Base-by-base conservation (phyloP, 2,113 vertebrate genomes). In the Conger conger region DNA sequence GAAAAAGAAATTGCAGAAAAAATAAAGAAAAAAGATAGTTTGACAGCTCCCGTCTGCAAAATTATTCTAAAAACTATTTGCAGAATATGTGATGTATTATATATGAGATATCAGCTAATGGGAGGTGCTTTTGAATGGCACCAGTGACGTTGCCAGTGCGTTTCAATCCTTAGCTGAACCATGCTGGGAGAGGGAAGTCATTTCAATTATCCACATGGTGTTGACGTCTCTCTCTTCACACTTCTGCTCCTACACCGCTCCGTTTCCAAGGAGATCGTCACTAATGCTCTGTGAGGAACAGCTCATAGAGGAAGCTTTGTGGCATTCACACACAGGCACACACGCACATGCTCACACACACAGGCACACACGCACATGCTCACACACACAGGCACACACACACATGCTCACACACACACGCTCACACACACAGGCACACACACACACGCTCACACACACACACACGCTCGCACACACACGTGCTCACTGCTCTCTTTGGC, bases 141-240 rank as follows among this genome's bases (percentile, higher is more conserved):
- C 33, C 68, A 73, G 68, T 73, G 68, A 73, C 13, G 68, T n/a
- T 73, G 68, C 68, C 68, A 73, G 68, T 33, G 68, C 33, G 68
- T 73, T 73, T 73, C 30, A 73, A 73, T 73, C 68, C 27, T 73
- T 73, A 73, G 23, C 68, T 33, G n/a, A 73, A 73, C n/a, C n/a
- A 13, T 33, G n/a, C 68, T 73, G 68, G 68, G 68, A 73, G 68
- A 33, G 68, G n/a, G 27, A 73, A 73, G 68, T 73, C 68, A 73
- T 73, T 73, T 23, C n/a, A 33, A 73, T 73, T 73, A 73, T 73
- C 68, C 13, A 9, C 68, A 73, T 73, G 68, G 27, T 73, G 68
- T 73, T 73, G 68, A 73, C n/a, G n/a, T 73, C 68, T 73, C n/a
- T 68, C n/a, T 73, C 68, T 73, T 73, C 68, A 73, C 68, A 73